A percentile compares a stretch with the other conserved stretches of the same genome.
Conservation (phyloP, 2,113 vertebrate genomes). For the Lanius ludovicianus region DNA sequence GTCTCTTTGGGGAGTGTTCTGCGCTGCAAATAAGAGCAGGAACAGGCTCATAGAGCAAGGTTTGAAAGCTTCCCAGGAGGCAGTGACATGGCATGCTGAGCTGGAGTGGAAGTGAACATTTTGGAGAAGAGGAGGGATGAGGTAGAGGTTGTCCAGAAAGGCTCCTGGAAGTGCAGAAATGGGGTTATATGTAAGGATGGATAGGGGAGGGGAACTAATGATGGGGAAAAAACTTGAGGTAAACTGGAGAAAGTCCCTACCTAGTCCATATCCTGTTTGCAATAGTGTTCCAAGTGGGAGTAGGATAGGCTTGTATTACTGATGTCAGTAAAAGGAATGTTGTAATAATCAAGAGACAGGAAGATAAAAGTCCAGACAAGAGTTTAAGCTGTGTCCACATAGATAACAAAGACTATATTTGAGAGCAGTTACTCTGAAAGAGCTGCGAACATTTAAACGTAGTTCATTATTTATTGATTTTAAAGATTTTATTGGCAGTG, state of each 20-base stretch:
- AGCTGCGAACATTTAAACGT: neutral
- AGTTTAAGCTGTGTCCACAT: neutral
- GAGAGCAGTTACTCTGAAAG: neutral
- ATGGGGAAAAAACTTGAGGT: neutral
- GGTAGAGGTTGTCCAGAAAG: neutral
- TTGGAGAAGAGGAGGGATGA: neutral
- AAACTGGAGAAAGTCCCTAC: neutral
- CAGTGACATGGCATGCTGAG: neutral
- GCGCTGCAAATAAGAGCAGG: accelerated
- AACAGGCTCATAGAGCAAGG: neutral
- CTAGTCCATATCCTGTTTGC: neutral
- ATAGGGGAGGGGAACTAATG: neutral
- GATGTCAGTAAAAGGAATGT: neutral
- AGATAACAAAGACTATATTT: neutral
- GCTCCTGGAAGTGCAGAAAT: neutral
- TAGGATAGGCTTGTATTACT: neutral
- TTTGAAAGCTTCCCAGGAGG: neutral
- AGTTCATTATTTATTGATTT: neutral
- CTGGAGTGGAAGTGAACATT: neutral
- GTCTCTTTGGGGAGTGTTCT: neutral
- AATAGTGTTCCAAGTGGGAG: neutral
- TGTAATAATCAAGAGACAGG: neutral
- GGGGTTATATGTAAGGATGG: neutral
- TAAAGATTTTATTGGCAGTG: neutral
- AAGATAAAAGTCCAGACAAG: neutral